Conservation (phyloP, 2,888 invertebrate genomes). For the Mesorhabditis spiculigera region DNA sequence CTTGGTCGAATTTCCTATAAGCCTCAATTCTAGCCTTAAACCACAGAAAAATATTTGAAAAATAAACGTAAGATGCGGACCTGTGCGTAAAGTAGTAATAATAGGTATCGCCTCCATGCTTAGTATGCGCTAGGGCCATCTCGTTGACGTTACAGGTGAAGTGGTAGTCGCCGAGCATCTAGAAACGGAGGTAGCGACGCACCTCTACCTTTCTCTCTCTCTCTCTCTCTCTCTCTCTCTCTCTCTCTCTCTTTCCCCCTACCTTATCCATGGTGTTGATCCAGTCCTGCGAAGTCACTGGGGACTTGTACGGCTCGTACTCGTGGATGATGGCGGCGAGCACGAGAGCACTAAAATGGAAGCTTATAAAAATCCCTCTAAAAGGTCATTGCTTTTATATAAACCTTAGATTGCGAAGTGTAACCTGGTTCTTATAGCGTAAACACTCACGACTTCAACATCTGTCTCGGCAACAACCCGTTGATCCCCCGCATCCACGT, state of each 20-base stretch:
- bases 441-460: conserved; percentile 28
- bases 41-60: no score
- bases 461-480: conserved; percentile 50
- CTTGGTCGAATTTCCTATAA: not conserved
- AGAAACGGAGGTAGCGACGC: conserved; percentile 73
- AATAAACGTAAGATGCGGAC: no score
- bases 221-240: not conserved
- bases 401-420: no score
- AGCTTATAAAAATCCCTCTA: no score
- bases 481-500: conserved; percentile 49
- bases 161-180: conserved; percentile 85
- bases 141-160: conserved; percentile 81
- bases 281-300: conserved; percentile 59
- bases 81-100: conserved; percentile 58
- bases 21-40: not conserved
- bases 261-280: conserved; percentile 63
- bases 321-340: conserved; percentile 83
- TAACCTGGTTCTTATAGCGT: no score
- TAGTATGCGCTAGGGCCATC: conserved; percentile 82
- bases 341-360: conserved; percentile 65
- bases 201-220: not conserved
- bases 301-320: conserved; percentile 85
- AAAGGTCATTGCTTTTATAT: no score
- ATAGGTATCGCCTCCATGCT: conserved; percentile 76
- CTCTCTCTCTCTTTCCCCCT: conserved; percentile 59